Evolutionary conservation across 2,888 invertebrate genomes (phyloP).

Genomic region (Nemapogon koenigi): DNA sequence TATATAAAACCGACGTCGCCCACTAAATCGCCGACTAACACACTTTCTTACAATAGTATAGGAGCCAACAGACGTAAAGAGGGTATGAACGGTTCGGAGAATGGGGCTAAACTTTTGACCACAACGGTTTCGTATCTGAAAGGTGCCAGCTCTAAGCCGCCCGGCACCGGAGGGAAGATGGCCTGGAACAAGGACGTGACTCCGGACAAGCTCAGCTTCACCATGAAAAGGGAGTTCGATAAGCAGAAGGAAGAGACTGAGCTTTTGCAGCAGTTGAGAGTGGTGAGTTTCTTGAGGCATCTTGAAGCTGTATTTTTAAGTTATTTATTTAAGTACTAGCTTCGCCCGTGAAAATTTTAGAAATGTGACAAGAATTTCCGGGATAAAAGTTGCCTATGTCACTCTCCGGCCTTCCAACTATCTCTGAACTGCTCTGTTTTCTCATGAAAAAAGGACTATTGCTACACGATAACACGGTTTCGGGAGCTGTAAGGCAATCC

Average conservation of each 20-base stretch:
- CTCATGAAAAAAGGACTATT: too few species aligned
- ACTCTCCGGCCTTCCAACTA: too few species aligned
- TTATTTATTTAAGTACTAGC: too few species aligned
- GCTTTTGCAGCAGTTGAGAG: conserved; percentile 81
- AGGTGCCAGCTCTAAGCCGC: conserved; percentile 52
- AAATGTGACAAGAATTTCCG: too few species aligned
- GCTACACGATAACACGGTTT: too few species aligned
- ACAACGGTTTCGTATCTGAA: conserved; percentile 66
- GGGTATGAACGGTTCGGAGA: conserved; percentile 42
- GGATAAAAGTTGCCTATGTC: too few species aligned
- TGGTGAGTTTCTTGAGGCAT: conserved; percentile 63
- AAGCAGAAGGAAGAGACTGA: conserved; percentile 90
- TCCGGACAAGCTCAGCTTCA: conserved; percentile 83
- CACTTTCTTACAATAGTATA: conserved; percentile 65
- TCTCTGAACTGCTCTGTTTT: too few species aligned
- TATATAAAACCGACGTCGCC: conserved; percentile 75
- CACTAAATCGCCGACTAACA: conserved; percentile 65
- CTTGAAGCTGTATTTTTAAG: too few species aligned
- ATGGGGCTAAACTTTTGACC: conserved; percentile 59
- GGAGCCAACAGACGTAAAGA: conserved; percentile 35
- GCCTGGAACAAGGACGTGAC: conserved; percentile 77
- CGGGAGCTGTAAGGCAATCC: too few species aligned
- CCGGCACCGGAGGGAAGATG: conserved; percentile 52
- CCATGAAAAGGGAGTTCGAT: conserved; percentile 91
- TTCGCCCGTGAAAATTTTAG: too few species aligned